Evolutionary conservation across 2,797 vertebrate genomes (phyloP).

Genomic region (Sebastes itinus): DNA sequence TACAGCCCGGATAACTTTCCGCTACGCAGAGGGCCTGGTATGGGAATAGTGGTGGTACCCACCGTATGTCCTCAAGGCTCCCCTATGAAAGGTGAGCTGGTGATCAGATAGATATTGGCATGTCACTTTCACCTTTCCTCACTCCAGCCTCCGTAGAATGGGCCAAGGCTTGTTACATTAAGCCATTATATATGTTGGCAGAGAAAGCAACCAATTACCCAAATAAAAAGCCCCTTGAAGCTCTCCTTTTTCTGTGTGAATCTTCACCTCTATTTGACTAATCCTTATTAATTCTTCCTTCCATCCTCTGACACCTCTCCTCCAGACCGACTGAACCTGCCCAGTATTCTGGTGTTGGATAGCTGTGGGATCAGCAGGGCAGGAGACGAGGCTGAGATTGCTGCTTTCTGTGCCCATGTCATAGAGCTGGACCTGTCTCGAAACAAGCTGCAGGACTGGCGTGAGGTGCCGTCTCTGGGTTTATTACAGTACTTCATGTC

Average conservation of each 20-base stretch:
- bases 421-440: slow-evolving; percentile 96
- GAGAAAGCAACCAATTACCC: neutral
- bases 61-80: slow-evolving; percentile 89
- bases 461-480: slow-evolving; percentile 84
- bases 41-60: slow-evolving; percentile 92
- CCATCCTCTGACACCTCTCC: neutral
- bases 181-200: neutral
- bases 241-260: neutral
- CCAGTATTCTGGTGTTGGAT: slow-evolving; percentile 92
- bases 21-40: slow-evolving; percentile 91
- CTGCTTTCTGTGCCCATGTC: slow-evolving; percentile 96
- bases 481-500: neutral
- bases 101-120: neutral
- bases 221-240: neutral
- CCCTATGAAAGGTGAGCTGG: slow-evolving; percentile 93
- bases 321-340: slow-evolving; percentile 95
- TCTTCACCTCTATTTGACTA: neutral
- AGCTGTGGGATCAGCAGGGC: slow-evolving; percentile 94
- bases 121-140: neutral
- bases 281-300: neutral
- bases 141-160: neutral
- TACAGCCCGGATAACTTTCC: slow-evolving; percentile 99
- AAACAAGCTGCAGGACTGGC: slow-evolving; percentile 96
- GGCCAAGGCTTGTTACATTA: neutral
- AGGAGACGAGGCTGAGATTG: slow-evolving; percentile 92